Percentiles rank a stretch among this genome's conserved stretches.
Evolutionary conservation across 2,888 invertebrate species (phyloP).

Genomic region (Trisateles emortualis): DNA sequence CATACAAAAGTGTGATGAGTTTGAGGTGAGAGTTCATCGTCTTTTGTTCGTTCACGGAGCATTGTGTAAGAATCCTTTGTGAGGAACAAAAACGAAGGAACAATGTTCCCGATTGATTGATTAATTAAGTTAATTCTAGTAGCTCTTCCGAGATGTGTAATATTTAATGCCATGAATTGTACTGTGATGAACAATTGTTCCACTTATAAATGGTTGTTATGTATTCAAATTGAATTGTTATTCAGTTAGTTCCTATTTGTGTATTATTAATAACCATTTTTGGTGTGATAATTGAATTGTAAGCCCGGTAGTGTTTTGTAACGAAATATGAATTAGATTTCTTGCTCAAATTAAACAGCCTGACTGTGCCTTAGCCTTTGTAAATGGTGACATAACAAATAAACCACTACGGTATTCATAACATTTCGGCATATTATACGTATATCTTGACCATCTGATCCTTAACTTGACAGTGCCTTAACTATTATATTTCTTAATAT

Average conservation of each 20-base stretch:
- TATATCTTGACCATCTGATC: too few species aligned
- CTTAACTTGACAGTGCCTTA: too few species aligned
- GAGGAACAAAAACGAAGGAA: conserved; percentile 69
- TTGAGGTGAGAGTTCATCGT: conserved; percentile 69
- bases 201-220: conserved; percentile 18
- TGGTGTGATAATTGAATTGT: neutral
- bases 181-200: conserved; percentile 27
- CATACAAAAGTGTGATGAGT: conserved; percentile 54
- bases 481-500: too few species aligned
- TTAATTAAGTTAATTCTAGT: conserved; percentile 68
- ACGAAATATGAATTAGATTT: too few species aligned
- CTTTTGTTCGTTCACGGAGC: conserved; percentile 55
- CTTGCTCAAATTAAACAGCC: too few species aligned
- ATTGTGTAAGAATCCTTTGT: conserved; percentile 65
- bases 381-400: too few species aligned
- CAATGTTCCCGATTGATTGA: conserved; percentile 75
- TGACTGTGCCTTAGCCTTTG: too few species aligned
- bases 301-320: too few species aligned
- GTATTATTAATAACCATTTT: conserved; percentile 13
- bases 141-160: conserved; percentile 44
- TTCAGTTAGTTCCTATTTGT: conserved; percentile 17
- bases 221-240: conserved; percentile 18
- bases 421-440: too few species aligned
- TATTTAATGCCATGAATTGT: conserved; percentile 47
- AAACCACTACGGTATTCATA: too few species aligned